Percentiles rank a stretch among this genome's conserved stretches.
Conservation (phyloP, 2,888 invertebrate genomes). For the Netelia melanura region DNA sequence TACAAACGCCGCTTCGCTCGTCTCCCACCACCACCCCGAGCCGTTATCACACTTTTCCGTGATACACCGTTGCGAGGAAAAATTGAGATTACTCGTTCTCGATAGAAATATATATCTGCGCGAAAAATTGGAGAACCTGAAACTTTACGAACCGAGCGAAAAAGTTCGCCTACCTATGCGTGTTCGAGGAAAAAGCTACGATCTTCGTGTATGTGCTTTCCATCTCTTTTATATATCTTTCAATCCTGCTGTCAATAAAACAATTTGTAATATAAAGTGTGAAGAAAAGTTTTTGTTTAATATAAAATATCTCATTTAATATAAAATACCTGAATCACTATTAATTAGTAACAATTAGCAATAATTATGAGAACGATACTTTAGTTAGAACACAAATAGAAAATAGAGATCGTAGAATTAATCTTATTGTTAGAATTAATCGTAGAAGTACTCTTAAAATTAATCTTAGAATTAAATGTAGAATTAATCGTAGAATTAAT, state of each 20-base stretch:
- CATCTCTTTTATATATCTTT: background rate
- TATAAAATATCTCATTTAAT: too few relatives aligned
- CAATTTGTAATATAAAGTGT: constrained; percentile 1
- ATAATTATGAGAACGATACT: too few relatives aligned
- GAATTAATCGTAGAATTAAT: too few relatives aligned
- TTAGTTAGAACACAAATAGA: too few relatives aligned
- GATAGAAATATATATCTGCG: background rate
- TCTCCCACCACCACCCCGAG: background rate
- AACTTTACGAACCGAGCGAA: background rate
- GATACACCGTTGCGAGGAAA: background rate
- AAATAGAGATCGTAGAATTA: too few relatives aligned
- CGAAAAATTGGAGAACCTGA: background rate
- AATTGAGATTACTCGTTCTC: constrained; percentile 3
- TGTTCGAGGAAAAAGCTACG: background rate
- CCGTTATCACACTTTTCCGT: background rate
- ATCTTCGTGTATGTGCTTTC: background rate
- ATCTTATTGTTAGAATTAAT: too few relatives aligned
- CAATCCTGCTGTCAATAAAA: constrained; percentile 10
- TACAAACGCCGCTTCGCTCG: background rate
- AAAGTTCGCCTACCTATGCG: background rate
- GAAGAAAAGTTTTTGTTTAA: background rate
- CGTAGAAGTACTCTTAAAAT: too few relatives aligned
- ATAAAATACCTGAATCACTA: too few relatives aligned
- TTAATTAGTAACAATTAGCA: too few relatives aligned
- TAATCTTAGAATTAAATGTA: too few relatives aligned